These are phyloP conservation scores for Entelurus aequoreus DNA, from an alignment of 2,113 vertebrate genomes.

Conservation along the genomic window DNA sequence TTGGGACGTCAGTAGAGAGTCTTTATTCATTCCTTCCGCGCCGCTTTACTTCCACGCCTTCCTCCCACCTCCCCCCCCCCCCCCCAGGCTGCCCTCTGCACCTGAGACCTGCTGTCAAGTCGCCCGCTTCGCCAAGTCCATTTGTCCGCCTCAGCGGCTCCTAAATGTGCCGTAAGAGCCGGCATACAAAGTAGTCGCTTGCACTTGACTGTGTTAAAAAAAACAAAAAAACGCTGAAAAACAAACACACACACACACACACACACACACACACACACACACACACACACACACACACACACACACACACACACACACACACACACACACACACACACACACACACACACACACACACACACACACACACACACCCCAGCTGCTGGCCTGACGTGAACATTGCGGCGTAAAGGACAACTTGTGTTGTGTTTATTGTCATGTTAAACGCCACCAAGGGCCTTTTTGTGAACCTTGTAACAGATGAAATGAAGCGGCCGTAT, in stretches of 20 bases:
- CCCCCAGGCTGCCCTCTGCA: constrained; percentile 40
- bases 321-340: too few species aligned
- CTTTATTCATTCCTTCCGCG: neutral
- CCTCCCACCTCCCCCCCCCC: neutral
- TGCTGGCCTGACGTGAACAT: too few species aligned
- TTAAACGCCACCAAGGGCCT: too few species aligned
- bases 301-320: too few species aligned
- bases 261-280: neutral
- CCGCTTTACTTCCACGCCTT: neutral
- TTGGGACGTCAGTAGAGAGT: neutral
- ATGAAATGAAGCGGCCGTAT: too few species aligned
- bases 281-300: too few species aligned
- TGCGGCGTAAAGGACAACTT: too few species aligned
- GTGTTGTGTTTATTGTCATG: too few species aligned
- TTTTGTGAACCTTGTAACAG: too few species aligned
- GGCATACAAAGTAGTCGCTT: neutral
- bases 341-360: too few species aligned
- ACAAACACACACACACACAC: too few species aligned
- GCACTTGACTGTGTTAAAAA: neutral
- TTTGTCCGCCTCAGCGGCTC: constrained; percentile 40
- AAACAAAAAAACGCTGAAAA: neutral
- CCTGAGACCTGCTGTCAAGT: constrained; percentile 43
- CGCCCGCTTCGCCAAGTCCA: constrained; percentile 20
- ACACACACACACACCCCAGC: too few species aligned
- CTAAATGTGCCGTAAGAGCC: constrained; percentile 26